Conservation (phyloP, 2,888 invertebrate genomes). For the Matsumyia berberina region DNA sequence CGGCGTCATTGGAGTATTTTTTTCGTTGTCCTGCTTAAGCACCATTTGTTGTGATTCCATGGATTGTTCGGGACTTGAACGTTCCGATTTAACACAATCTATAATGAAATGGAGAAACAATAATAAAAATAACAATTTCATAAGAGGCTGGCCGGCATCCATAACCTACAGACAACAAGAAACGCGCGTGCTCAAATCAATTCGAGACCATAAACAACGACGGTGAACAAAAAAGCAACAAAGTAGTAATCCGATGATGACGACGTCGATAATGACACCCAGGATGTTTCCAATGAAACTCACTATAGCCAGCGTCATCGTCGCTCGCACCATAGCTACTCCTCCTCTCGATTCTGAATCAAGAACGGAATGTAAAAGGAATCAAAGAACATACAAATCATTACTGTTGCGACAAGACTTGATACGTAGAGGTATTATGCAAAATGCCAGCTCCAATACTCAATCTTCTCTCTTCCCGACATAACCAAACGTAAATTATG, state of each 20-base stretch:
- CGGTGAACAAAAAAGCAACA: neutral
- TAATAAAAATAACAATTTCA: too few species aligned
- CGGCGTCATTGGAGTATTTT: slow-evolving; percentile 11
- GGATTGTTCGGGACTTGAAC: slow-evolving; percentile 83
- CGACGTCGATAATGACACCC: neutral
- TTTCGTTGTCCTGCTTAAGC: slow-evolving; percentile 56
- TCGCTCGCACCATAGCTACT: neutral
- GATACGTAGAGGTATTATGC: neutral
- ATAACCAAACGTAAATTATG: slow-evolving; percentile 2
- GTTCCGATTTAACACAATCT: slow-evolving; percentile 74
- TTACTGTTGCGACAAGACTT: neutral
- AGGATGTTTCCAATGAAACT: neutral
- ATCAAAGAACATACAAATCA: neutral
- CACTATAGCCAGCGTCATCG: neutral
- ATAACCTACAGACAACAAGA: neutral
- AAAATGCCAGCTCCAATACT: neutral
- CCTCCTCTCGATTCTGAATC: neutral
- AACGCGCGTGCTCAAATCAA: neutral
- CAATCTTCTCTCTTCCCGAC: neutral
- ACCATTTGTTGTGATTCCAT: slow-evolving; percentile 43
- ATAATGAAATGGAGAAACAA: slow-evolving; percentile 5
- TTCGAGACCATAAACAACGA: neutral
- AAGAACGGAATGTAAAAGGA: neutral
- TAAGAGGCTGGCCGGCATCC: too few species aligned
- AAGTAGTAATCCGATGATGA: neutral